Evolutionary conservation across 2,113 vertebrate genomes (phyloP), one percentile per base, ranked within the genome.

Genomic region (Hylia prasina): DNA sequence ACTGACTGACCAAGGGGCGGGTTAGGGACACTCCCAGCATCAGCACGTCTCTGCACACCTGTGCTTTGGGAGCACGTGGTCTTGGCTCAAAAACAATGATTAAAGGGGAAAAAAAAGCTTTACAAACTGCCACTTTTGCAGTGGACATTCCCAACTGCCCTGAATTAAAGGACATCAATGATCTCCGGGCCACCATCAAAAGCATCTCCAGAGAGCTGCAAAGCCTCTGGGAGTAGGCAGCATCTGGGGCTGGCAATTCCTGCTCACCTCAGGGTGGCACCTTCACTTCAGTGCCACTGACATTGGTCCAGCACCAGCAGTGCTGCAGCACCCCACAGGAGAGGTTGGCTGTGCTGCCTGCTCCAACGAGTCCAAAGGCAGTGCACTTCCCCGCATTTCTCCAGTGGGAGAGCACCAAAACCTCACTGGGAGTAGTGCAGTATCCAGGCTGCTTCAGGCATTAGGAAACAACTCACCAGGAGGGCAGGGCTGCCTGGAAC

Each of bases 391-490:
- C 60, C 28, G 24, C 12, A 10, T 4, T 61, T 16, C 63, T 40
- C 25, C 50, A 47, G 2, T 5, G 20, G 30, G 25, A 42, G 7
- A 35, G 35, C 83, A 73, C 35, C 24, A 44, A 91, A 51, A n/a
- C 6, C 1, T 33, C 71, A 33, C 14, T 0, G 2, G 2, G 0
- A 45, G 31, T 3, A 25, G 15, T 9, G 9, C 0, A 5, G 7
- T 2, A n/a, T 50, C 8, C 40, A 33, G 10, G 28, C 4, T 51
- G 50, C 15, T 82, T 27, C 3, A 39, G 24, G 10, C 10, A 1
- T 8, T 3, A 15, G 9, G 23, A 33, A 54, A 56, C 14, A 27
- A 31, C 8, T 33, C 48, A 51, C 8, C 31, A 17, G 14, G 18
- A 83, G 40, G 47, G 44, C 14, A n/a, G 7, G 0, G 2, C 42